These are phyloP conservation scores for Tychaedon coryphoeus DNA, from an alignment of 2,113 vertebrate species.

Conservation along the genomic window DNA sequence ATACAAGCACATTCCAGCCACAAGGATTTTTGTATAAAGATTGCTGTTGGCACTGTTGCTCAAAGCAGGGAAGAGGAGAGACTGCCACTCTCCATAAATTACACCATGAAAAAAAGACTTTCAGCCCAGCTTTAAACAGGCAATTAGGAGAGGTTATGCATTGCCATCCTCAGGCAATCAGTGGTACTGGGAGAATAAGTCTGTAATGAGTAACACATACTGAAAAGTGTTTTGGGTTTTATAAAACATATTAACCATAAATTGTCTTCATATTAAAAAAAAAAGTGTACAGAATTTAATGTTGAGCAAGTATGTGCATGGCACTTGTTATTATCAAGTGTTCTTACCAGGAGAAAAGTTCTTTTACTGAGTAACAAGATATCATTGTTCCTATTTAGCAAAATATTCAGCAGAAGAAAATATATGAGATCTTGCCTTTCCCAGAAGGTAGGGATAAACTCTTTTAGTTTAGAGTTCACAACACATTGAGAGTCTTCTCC, in stretches of 20 bases:
- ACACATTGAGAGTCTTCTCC: background rate
- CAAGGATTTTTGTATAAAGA: background rate
- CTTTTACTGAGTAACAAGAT: background rate
- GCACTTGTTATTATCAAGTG: background rate
- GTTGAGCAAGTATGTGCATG: background rate
- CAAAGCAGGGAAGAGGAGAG: background rate
- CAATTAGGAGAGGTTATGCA: background rate
- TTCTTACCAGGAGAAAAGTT: background rate
- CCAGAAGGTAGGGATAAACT: background rate
- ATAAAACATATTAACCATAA: background rate
- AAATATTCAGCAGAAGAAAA: background rate
- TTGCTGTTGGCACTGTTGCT: background rate
- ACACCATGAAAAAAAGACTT: slow-evolving; percentile 11
- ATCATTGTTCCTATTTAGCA: background rate
- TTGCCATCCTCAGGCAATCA: background rate
- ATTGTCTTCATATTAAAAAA: background rate
- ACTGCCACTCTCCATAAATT: slow-evolving; percentile 2
- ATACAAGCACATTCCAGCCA: background rate
- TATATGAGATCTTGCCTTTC: background rate
- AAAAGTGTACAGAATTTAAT: background rate
- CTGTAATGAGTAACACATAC: background rate
- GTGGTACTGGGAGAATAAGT: background rate
- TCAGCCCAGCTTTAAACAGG: background rate
- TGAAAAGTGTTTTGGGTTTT: background rate
- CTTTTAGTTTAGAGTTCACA: background rate